Base-by-base conservation (phyloP, 2,113 vertebrate genomes). In the Accipiter cooperii region DNA sequence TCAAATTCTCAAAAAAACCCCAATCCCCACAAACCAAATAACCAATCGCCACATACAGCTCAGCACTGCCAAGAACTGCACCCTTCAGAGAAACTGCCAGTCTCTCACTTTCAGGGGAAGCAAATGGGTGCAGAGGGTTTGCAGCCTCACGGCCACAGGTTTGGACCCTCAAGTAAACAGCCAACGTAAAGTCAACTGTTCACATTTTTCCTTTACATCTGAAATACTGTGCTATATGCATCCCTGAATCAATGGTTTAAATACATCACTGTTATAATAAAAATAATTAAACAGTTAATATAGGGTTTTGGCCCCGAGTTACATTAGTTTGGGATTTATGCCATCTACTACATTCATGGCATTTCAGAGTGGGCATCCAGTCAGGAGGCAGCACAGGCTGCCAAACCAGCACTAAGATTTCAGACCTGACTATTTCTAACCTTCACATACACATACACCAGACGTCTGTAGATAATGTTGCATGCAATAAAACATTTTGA, bases 11-110 rank as follows among this genome's bases (percentile, higher is more conserved):
- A 36, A 28, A 55, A 73, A 69, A 42, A 29, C 8, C 19, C 52
- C 57, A 51, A 28, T 14, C 36, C 36, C 84, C n/a, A 33, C 33
- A 58, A 28, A 44, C 19, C 26, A 29, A 63, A 21, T 13, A 33
- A 63, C 44, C 57, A 4, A 1, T 0, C 0, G 1, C 1, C 78
- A 57, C 28, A 1, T 2, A 7, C 0, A 13, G 44, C 80, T 63
- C 61, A 15, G 61, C 13, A 0, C 40, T 63, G 84, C 78, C 57
- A 34, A 25, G 49, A 29, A 5, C 22, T 0, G 55, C 81, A n/a
- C 19, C 49, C 49, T 31, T 6, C 2, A 0, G 33, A 61, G 77
- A 28, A 40, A 5, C 11, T 17, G 51, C 60, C 12, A 3, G 55
- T 4, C 2, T 3, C 13, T 13, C 13, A 42, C n/a, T 24, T 20